Percentiles rank a stretch among this genome's conserved stretches.
Conservation (phyloP, 1,140 invertebrate genomes). For the Sarcophaga bullata region DNA sequence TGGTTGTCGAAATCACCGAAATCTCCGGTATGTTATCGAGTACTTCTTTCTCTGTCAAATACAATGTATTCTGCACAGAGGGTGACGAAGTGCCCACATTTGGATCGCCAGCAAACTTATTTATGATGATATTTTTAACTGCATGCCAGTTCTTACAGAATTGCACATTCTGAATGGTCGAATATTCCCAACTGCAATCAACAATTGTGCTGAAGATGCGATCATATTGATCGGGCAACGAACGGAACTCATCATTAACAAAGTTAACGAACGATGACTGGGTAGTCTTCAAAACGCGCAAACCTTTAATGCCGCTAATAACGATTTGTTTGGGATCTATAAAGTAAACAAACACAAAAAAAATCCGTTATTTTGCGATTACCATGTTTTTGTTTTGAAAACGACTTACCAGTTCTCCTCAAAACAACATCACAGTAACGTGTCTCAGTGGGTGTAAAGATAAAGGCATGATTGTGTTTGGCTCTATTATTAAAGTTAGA, state of each 20-base stretch:
- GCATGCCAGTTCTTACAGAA: conserved; percentile 74
- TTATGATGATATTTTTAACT: conserved; percentile 75
- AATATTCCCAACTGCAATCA: conserved; percentile 77
- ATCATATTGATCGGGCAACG: conserved; percentile 77
- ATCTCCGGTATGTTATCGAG: conserved; percentile 75
- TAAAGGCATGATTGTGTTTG: conserved; percentile 79
- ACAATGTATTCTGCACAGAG: conserved; percentile 80
- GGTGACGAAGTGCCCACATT: conserved; percentile 76
- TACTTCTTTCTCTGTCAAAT: conserved; percentile 74
- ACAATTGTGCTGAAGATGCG: conserved; percentile 79
- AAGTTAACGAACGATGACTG: conserved; percentile 82
- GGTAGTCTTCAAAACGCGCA: conserved; percentile 79
- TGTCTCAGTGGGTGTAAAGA: conserved; percentile 72
- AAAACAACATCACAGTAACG: conserved; percentile 75
- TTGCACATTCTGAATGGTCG: conserved; percentile 70
- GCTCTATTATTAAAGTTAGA: conserved; percentile 59
- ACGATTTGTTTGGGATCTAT: conserved; percentile 67
- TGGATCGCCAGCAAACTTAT: conserved; percentile 78
- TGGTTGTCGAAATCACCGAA: conserved; percentile 75
- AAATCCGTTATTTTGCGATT: neutral
- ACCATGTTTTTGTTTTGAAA: neutral
- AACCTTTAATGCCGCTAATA: conserved; percentile 73
- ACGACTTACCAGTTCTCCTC: conserved; percentile 70
- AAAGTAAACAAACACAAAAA: neutral
- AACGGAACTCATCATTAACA: conserved; percentile 78